Base-by-base conservation (phyloP, 1,140 invertebrate species). In the Bombus ignitus region DNA sequence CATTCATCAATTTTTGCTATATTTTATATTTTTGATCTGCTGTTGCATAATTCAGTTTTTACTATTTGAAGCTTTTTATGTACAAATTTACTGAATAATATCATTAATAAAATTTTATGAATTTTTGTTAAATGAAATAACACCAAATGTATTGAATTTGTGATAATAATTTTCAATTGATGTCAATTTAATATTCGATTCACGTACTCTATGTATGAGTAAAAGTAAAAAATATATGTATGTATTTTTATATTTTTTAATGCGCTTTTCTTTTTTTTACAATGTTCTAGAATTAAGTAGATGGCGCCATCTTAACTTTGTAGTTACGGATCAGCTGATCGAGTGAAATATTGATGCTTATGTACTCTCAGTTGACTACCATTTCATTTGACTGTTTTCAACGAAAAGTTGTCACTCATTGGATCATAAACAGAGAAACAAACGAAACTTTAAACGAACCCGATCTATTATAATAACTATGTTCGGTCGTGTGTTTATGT, bases 401-500 rank as follows among this genome's bases (percentile, higher is more conserved):
- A 25, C 25, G 8, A 80, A 70, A 53, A 70, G 35, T 39, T 79
- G 32, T 72, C 68, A 85, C 22, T 42, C 8, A 3, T 65, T 39
- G 9, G 25, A 53, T 72, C 37, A 15, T 6, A 42, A 59, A 25
- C 13, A 72, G 1, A 59, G 35, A 80, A 85, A 85, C 76, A 85
- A 73, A n/a, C 42, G 77, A 85, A 25, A 18, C n/a, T 15, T 66
- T 71, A 83, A 75, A 28, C 13, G 68, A 77, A 62, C 39, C 15
- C 22, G 10, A 66, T 32, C 42, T 72, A 83, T 47, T 3, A 28
- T 77, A 71, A 37, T 72, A 81, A 87, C 82, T 91, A 94, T 94
- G 93, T 93, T 93, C 75, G 80, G 81, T 82, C 90, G 87, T 87
- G 68, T 91, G 32, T 88, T 83, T 73, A 72, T 79, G 75, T 89